Evolutionary conservation across 2,113 vertebrate genomes (phyloP).

Genomic region (Ailurus styani): DNA sequence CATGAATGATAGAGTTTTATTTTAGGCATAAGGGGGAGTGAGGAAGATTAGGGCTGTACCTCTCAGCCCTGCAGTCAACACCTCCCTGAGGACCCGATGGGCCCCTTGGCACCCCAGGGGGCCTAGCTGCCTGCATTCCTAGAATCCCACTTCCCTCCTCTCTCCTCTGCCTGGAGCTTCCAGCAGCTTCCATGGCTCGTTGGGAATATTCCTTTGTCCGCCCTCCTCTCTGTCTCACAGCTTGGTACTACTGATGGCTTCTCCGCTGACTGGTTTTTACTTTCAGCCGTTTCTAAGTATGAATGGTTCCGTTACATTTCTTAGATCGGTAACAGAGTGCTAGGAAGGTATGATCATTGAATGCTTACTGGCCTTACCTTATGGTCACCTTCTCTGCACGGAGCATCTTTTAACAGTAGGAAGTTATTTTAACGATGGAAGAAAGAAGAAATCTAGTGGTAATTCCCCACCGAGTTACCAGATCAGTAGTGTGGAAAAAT

Average conservation of each 20-base stretch:
- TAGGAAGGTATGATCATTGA: not conserved
- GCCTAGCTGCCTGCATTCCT: not conserved
- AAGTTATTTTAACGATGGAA: not conserved
- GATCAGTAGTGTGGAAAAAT: not conserved
- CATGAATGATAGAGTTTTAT: not conserved
- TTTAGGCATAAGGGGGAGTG: not conserved
- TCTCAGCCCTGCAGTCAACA: not conserved
- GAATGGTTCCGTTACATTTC: not conserved
- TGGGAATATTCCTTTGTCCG: not conserved
- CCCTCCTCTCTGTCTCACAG: not conserved
- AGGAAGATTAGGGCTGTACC: not conserved
- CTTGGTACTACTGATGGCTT: not conserved
- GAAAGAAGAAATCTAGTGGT: not conserved
- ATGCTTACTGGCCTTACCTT: not conserved
- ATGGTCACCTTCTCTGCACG: not conserved
- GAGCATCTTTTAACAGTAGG: not conserved
- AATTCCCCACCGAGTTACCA: fast-evolving
- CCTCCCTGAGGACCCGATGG: not conserved
- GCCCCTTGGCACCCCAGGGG: not conserved
- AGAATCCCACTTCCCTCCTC: not conserved
- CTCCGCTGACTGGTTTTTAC: not conserved
- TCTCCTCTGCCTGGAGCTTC: not conserved
- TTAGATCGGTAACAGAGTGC: not conserved
- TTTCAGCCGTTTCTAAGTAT: not conserved
- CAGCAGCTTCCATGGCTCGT: not conserved